Evolutionary conservation across 2,797 vertebrate genomes (phyloP).

Genomic region (Chaetodon trifasciatus): DNA sequence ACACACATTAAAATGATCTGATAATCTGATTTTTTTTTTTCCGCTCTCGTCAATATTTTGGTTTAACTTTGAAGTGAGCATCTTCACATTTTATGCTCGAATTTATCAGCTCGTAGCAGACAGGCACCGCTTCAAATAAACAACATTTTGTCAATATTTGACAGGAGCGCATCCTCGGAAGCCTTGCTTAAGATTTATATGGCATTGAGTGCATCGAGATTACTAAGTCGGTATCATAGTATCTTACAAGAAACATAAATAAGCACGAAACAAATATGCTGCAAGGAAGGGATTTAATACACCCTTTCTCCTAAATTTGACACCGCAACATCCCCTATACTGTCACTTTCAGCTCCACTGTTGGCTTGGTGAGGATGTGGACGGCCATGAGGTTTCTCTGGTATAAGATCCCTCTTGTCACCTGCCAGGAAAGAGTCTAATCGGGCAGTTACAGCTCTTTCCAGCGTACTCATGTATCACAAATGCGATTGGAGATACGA

Average conservation of each 20-base stretch:
- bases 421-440: conserved; percentile 14
- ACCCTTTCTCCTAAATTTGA: neutral
- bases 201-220: neutral
- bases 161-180: conserved; percentile 17
- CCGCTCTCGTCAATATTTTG: conserved; percentile 25
- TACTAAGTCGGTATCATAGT: neutral
- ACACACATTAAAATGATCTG: neutral
- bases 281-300: neutral
- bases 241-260: conserved; percentile 1
- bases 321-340: neutral
- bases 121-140: conserved; percentile 35
- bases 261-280: neutral
- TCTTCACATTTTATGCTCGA: conserved; percentile 40
- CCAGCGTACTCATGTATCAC: neutral
- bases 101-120: conserved; percentile 52
- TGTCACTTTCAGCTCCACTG: conserved; percentile 15
- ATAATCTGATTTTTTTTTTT: conserved; percentile 4
- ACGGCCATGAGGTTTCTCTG: conserved; percentile 5
- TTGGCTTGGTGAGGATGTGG: neutral
- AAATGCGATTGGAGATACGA: neutral
- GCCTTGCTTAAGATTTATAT: conserved; percentile 6
- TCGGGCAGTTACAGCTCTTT: neutral
- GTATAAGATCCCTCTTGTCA: neutral
- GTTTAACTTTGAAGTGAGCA: conserved; percentile 45
- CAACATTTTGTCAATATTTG: conserved; percentile 51